Evolutionary conservation across 2,888 invertebrate genomes (phyloP), one percentile per base, ranked within the genome.

Genomic region (Maniola hyperantus): DNA sequence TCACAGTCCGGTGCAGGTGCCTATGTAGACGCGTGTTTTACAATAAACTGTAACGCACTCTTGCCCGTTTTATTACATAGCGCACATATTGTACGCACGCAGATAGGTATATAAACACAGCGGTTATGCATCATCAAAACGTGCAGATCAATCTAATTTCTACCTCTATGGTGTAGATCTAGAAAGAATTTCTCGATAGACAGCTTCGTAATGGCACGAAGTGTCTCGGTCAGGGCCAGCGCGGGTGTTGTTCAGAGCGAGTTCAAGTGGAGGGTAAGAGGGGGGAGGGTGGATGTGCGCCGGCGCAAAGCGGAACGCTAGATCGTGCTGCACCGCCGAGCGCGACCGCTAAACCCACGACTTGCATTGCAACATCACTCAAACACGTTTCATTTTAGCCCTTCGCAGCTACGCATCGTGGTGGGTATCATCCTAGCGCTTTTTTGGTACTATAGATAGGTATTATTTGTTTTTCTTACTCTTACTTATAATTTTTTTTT

Each of bases 271-370:
- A 63, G 69, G 62, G 69, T 68, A 73, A 72, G 76, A 58, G 44
- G 66, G 62, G 57, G 76, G 73, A 78, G 77, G 79, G 77, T 77
- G 77, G 79, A 72, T 71, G 74, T 81, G 81, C 81, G 83, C 82
- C 83, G 78, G 85, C 88, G 87, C 83, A 84, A 76, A 90, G 88
- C 91, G 91, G 90, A 92, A 91, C 91, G 90, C 82, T 84, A 91
- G 91, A 91, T 91, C 91, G 91, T 92, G 91, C 87, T 87, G 91
- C 91, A 87, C 87, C 91, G 91, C 83, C 87, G 80, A 92, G 91
- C 91, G 87, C 91, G 88, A 91, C 92, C 91, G 90, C 91, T 83
- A 87, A 85, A 87, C 79, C 82, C 82, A 81, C 86, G 84, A 77
- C 87, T 87, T 83, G 85, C 84, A 83, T 89, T 88, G 91, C 91